Evolutionary conservation across 1,140 invertebrate genomes (phyloP).

Genomic region (Bombus polaris): DNA sequence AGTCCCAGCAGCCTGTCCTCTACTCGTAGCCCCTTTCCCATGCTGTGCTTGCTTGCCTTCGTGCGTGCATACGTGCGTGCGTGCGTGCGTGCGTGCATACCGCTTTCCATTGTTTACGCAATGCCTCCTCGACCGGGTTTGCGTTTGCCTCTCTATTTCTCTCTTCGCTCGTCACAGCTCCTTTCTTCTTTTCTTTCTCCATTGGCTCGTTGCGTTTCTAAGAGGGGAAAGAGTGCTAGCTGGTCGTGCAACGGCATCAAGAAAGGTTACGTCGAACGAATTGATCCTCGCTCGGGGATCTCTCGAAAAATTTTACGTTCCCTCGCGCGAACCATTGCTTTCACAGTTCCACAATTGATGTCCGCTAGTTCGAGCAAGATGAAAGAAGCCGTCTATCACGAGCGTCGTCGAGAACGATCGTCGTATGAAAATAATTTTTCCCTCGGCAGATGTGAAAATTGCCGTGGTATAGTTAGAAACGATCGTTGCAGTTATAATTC

Average conservation of each 20-base stretch:
- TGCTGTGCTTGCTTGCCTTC: constrained; percentile 51
- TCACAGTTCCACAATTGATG: constrained; percentile 10
- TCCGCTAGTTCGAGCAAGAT: neutral
- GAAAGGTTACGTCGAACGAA: constrained; percentile 19
- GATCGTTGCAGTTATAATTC: neutral
- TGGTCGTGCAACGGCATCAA: neutral
- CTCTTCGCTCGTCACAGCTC: constrained; percentile 2
- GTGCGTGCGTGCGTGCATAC: constrained; percentile 49
- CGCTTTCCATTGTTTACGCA: constrained; percentile 75
- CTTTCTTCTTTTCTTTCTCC: constrained; percentile 17
- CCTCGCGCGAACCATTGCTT: neutral
- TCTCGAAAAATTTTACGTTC: constrained; percentile 9
- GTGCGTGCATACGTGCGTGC: constrained; percentile 17
- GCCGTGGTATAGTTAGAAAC: neutral
- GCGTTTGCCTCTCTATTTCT: constrained; percentile 49
- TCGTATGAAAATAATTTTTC: neutral
- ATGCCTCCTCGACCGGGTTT: constrained; percentile 65
- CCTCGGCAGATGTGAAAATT: neutral
- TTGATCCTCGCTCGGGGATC: constrained; percentile 41
- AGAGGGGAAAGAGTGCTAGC: constrained; percentile 3
- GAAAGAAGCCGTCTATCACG: neutral
- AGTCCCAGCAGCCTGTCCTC: constrained; percentile 26
- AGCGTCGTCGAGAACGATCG: neutral
- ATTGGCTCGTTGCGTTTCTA: constrained; percentile 40
- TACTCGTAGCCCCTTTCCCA: constrained; percentile 55